Base-by-base conservation (phyloP, 2,113 vertebrate species). In the Grantiella picta region DNA sequence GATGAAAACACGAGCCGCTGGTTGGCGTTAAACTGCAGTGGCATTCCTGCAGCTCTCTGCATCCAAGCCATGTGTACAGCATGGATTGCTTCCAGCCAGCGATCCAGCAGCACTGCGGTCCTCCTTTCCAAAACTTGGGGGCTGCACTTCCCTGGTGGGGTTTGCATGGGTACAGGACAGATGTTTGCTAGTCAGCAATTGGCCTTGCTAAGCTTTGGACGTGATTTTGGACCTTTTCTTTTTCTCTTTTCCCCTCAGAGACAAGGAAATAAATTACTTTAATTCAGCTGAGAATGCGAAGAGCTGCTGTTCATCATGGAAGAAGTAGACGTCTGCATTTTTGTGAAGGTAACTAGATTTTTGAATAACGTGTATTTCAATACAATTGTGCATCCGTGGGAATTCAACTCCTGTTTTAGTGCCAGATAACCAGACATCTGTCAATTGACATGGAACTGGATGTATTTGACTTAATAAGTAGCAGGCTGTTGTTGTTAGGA, bases 351-450 rank as follows among this genome's bases (percentile, higher is more conserved):
- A 83, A 93, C 82, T 40, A 16, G 35, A 59, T 88, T 95, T 90
- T 95, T 82, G 45, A 42, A 42, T 72, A 87, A 79, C 45, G 7
- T 24, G 9, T 53, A 77, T 86, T 88, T 95, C 90, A 77, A 45
- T 59, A 54, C 56, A 80, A 70, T 70, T 52, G 63, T 57, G 57
- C 63, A 63, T 89, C 71, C 5, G 1, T 66, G 56, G 71, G 92
- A 92, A 82, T 78, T 86, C 29, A 75, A 33, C 49, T 82, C 35
- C 33, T 15, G 10, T 0, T 77, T 88, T 82, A 24, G 8, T 80
- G 85, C 66, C 90, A 94, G 71, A 83, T 73, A 90, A 13, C n/a
- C 87, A 92, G 87, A 54, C 64, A 77, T 86, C 89, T 96, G 94
- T 94, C 92, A 93, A 86, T 28, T 80, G 84, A 82, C 65, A 82